Base-by-base conservation (phyloP, 2,797 vertebrate genomes). In the Sylvilagus floridanus region DNA sequence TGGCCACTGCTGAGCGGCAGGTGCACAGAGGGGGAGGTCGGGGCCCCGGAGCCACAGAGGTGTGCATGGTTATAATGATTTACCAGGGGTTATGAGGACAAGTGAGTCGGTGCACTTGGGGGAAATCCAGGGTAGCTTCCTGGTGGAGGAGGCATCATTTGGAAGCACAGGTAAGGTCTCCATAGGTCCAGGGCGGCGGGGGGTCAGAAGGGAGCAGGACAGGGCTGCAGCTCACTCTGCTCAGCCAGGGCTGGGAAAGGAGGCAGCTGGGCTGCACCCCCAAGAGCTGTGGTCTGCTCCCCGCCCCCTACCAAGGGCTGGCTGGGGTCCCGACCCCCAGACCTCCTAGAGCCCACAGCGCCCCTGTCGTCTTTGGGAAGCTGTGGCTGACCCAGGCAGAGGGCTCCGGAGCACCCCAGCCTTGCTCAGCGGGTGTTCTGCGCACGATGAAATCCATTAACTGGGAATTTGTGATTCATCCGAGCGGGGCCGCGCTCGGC, bases 41-140 rank as follows among this genome's bases (percentile, higher is more conserved):
- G 52, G 14, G n/a, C 21, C 17, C 66, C 10, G 30, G 47, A 89
- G 14, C 22, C 12, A 12, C 5, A 52, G 60, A 16, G 42, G 22
- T 60, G 16, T 50, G 26, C 54, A 50, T 0, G 47, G 22, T 62
- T 35, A 35, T 19, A 13, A 10, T 14, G 37, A 90, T 47, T 42
- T 10, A 47, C 57, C 24, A 8, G 69, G 37, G 37, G 16, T 79
- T 62, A 35, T 21, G 7, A 75, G 37, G 84, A 72, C 19, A 26
- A 68, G 22, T 32, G 28, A 10, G 14, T 12, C n/a, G 12, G 24
- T 81, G 24, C 3, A 11, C 47, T 60, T 52, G 65, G 92, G 84
- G 65, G 30, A 87, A 94, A 83, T 73, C 35, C 4, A 5, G 68
- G 65, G 72, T 10, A 35, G 32, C 54, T 93, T 91, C 76, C 28